A percentile compares a stretch with the other conserved stretches of the same genome.
phyloP scores from a whole-genome alignment of 2,888 invertebrate species.

The Dascillus cervinus region DNA sequence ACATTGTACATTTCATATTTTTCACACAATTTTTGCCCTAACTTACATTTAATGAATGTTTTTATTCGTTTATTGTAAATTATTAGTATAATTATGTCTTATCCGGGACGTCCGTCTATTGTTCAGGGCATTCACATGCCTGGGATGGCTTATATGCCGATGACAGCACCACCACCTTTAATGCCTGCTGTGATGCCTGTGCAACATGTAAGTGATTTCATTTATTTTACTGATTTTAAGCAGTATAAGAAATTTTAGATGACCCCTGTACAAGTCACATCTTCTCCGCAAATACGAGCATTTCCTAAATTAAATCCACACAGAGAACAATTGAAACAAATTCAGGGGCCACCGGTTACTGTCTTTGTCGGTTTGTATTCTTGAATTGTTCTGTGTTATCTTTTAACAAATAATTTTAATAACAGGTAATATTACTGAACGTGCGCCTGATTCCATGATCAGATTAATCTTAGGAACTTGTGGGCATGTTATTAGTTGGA shows the following conservation, averaged over 20 bases:
- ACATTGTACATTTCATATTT: too few relatives aligned
- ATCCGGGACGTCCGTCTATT: conserved; percentile 78
- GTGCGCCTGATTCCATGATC: conserved; percentile 92
- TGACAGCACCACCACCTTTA: conserved; percentile 63
- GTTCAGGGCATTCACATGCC: conserved; percentile 66
- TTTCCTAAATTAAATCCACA: conserved; percentile 39
- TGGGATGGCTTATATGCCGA: conserved; percentile 47
- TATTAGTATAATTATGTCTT: too few relatives aligned
- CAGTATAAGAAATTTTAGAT: too few relatives aligned
- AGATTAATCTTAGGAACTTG: conserved; percentile 86
- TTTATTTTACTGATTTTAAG: too few relatives aligned
- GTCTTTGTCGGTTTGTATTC: conserved; percentile 77
- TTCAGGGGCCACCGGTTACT: conserved; percentile 84
- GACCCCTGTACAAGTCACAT: conserved; percentile 45
- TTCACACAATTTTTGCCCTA: too few relatives aligned
- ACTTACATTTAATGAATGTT: too few relatives aligned
- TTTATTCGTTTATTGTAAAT: background rate
- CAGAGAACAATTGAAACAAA: conserved; percentile 36
- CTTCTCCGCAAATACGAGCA: conserved; percentile 40
- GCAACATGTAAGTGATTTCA: conserved; percentile 56
- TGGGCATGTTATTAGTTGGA: conserved; percentile 94
- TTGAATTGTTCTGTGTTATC: background rate
- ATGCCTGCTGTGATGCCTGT: conserved; percentile 65
- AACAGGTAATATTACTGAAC: conserved; percentile 80
- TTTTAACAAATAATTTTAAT: conserved; percentile 3